Evolutionary conservation across 2,797 vertebrate species (phyloP).

Genomic region (Yasuhikotakia modesta): DNA sequence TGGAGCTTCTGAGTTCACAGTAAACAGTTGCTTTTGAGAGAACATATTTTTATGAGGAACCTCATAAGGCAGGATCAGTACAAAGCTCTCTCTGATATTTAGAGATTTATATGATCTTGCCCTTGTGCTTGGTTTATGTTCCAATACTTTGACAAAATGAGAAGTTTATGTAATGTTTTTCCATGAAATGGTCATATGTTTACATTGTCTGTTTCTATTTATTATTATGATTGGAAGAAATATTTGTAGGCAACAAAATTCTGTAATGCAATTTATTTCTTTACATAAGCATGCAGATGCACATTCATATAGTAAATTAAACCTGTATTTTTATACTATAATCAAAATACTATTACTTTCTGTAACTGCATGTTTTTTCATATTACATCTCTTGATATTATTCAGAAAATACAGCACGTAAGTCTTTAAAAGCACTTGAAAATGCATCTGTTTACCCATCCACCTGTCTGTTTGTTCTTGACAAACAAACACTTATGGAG

Average conservation of each 20-base stretch:
- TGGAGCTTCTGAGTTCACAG: conserved; percentile 3
- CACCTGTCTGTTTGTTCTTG: conserved; percentile 36
- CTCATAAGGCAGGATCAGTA: conserved; percentile 3
- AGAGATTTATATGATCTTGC: conserved; percentile 4
- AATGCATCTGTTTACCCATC: conserved; percentile 11
- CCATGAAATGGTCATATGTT: background rate
- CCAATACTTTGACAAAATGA: conserved; percentile 2
- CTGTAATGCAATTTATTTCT: background rate
- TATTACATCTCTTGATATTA: background rate
- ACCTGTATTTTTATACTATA: background rate
- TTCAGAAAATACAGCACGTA: background rate
- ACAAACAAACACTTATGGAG: background rate
- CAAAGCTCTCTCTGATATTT: conserved; percentile 1
- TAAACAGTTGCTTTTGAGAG: conserved; percentile 19
- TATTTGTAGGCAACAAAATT: background rate
- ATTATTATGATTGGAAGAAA: background rate
- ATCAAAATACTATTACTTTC: background rate
- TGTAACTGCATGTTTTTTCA: background rate
- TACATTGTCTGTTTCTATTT: background rate
- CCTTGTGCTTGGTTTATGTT: background rate
- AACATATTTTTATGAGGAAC: conserved; percentile 28
- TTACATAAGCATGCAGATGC: background rate
- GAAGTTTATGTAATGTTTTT: conserved; percentile 21
- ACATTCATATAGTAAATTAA: background rate
- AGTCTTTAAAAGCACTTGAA: background rate